Base-by-base conservation (phyloP, 2,888 invertebrate species). In the Ypsolopha scabrella region DNA sequence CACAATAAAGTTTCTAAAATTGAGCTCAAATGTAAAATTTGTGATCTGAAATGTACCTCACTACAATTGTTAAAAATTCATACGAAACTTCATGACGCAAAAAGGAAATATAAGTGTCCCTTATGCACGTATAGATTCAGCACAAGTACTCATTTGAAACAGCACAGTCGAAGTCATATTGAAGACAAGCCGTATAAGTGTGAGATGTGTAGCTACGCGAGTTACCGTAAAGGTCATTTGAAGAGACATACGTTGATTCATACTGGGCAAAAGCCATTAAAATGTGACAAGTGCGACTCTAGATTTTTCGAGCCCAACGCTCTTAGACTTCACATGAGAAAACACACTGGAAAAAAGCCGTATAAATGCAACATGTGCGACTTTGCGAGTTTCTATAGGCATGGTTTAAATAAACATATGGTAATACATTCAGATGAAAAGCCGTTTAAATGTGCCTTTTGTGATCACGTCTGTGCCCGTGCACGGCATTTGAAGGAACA, bases 241-340 rank as follows among this genome's bases (percentile, higher is more conserved):
- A 46, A 24, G 9, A 9, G 13, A 10, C 46, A 46, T 6, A 46
- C 24, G 35, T n/a, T 14, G 2, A 46, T 10, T 1, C 46, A 46
- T 46, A 46, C 46, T 34, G 46, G 46, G 33, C 36, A 46, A 46
- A 46, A 46, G 34, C 46, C 46, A 24, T 46, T 34, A 2, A 46
- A 46, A 10, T 46, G 46, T 34, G 34, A 46, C 33, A 33, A 10
- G 7, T 46, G 46, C 11, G 34, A n/a, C 6, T 13, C 2, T 33
- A 33, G 2, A 34, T 46, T 4, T 34, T 6, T 24, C 37, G 33
- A 13, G 7, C 33, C n/a, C 9, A 34, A 24, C 6, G n/a, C 10
- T 46, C 33, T 46, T 24, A 46, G 33, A 46, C 33, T 24, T 7
- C 46, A 46, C 33, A 34, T 33, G n/a, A 46, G n/a, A 39, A n/a